Evolutionary conservation across 2,113 vertebrate species (phyloP), one percentile per base, ranked within the genome.

Genomic region (Silurus meridionalis): DNA sequence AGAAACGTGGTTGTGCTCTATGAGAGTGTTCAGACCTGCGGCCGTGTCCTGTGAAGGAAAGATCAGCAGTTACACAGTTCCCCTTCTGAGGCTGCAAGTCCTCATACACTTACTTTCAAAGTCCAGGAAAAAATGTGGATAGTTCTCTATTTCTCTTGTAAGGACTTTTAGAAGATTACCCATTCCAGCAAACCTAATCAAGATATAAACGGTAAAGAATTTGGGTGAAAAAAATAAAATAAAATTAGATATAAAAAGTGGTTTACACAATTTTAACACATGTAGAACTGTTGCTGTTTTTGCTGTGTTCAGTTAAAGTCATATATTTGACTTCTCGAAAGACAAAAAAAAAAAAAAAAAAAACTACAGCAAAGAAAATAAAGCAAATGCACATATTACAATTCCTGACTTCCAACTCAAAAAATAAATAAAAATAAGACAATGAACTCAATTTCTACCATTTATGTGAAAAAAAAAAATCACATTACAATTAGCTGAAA

Each of bases 111-210:
- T 99, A 99, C 98, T 98, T 99, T 99, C 98, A 96, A 99, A 99
- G 96, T 99, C 98, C 97, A 99, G 97, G 96, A 99, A 99, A 97
- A 99, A 99, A 95, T 98, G 97, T 93, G 98, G 98, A 96, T 98
- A 99, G 96, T 99, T 99, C 96, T 99, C 98, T 96, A 99, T 99
- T 95, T 99, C 98, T 95, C 98, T 97, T 96, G 98, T 98, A 95
- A 99, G 97, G 95, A 99, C 98, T 95, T 99, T 99, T 95, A 99
- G 98, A 95, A 99, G 97, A 96, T 99, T 99, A 97, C 98, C 98
- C 98, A 99, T 99, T 93, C 97, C 98, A 98, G 98, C 97, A 97
- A 97, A 98, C 97, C 98, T 99, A 95, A 94, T 94, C 90, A 89
- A 90, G 94, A 94, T 93, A 94, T 83, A 94, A 78, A 90, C 55